Conservation (phyloP, 2,113 vertebrate genomes). For the Artemisiospiza belli region DNA sequence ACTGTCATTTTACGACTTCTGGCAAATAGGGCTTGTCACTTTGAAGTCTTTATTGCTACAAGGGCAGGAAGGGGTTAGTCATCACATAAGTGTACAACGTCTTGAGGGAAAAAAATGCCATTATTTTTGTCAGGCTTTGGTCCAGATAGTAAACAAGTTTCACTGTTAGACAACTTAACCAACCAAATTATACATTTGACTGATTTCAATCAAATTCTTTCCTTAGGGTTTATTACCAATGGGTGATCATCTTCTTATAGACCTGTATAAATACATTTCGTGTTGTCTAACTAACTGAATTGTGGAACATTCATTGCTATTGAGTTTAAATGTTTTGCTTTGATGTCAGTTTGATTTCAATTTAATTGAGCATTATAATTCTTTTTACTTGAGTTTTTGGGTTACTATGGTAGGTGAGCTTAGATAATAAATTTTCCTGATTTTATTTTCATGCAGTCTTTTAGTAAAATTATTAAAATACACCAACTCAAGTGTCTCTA, state of each 20-base stretch:
- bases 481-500: background rate
- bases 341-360: background rate
- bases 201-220: background rate
- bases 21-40: background rate
- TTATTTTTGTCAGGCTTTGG: background rate
- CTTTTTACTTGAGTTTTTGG: background rate
- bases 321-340: background rate
- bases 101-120: accelerated
- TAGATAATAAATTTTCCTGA: background rate
- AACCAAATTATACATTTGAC: background rate
- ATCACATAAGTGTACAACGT: background rate
- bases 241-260: background rate
- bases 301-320: background rate
- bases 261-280: background rate
- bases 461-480: background rate
- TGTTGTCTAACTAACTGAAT: background rate
- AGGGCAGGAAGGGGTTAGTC: constrained; percentile 2
- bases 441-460: background rate
- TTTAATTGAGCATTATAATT: background rate
- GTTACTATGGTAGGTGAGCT: background rate
- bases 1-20: background rate
- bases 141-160: background rate
- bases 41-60: background rate
- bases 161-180: background rate
- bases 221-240: background rate